phyloP scores from a whole-genome alignment of 2,113 vertebrate genomes.

The Mustela nigripes region DNA sequence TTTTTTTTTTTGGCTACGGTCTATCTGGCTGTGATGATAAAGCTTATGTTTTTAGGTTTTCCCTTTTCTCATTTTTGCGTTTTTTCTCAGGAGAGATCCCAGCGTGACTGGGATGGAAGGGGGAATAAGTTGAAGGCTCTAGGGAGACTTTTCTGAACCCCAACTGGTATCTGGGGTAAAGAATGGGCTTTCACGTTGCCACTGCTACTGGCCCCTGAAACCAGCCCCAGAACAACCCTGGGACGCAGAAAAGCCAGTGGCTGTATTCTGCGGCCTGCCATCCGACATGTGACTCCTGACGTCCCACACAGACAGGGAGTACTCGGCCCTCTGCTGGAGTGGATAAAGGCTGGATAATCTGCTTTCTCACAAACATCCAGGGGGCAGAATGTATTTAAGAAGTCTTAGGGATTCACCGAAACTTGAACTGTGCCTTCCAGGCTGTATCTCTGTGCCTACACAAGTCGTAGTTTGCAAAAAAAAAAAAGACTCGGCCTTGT shows the following conservation, averaged over 20 bases:
- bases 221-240: background rate
- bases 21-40: constrained; percentile 13
- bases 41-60: background rate
- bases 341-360: background rate
- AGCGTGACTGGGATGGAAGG: background rate
- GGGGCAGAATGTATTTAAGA: background rate
- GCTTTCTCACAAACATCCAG: background rate
- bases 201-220: background rate
- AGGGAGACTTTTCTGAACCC: background rate
- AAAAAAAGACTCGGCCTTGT: background rate
- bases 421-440: constrained; percentile 13
- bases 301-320: background rate
- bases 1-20: background rate
- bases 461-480: background rate
- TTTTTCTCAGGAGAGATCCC: background rate
- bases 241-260: background rate
- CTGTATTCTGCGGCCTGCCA: background rate
- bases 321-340: background rate
- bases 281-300: background rate
- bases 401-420: background rate
- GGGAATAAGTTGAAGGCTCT: background rate
- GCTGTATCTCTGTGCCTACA: background rate
- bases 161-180: background rate
- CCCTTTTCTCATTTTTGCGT: background rate
- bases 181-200: background rate